Base-by-base conservation (phyloP, 2,797 vertebrate species). In the Sylvia borin region DNA sequence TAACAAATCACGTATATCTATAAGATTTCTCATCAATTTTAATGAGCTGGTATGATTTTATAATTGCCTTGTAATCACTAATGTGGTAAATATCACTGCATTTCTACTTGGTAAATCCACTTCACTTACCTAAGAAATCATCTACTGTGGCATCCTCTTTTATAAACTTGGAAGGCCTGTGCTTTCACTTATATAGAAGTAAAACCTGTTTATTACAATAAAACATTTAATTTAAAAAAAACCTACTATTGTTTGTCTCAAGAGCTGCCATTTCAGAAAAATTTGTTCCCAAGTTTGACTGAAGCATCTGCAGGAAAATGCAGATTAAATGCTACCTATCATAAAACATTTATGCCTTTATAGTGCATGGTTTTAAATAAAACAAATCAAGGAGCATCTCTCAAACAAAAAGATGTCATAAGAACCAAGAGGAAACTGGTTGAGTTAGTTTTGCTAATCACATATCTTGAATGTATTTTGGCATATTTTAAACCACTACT, bases 21-120 rank as follows among this genome's bases (percentile, higher is more conserved):
- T 58, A 95, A 64, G 22, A 77, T 68, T 89, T 83, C 32, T 92
- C 72, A 86, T 92, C 70, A 85, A 60, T 89, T 94, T 84, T 85
- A 93, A 76, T 93, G 78, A 58, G 68, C 57, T 78, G 25, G 17
- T 79, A n/a, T 88, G 48, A 90, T 86, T 94, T 93, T 92, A 74
- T 96, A 95, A 93, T 94, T 96, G 78, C 81, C 90, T 90, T 90
- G 42, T 78, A 92, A 60, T 90, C 66, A 95, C 42, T 94, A 61
- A 74, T 89, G 51, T 88, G 71, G 73, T 85, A 95, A 97, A 94
- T 94, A 86, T 55, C 83, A 61, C 60, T 86, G 73, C 92, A 88
- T 45, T 95, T 81, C 79, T 92, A 88, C n/a, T 64, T 54, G 24
- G 42, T 85, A 95, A 95, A 87, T 92, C 65, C 93, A 92, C 24